These are phyloP conservation scores for Campylorhamphus procurvoides DNA, from an alignment of 2,113 vertebrate species.

Conservation along the genomic window DNA sequence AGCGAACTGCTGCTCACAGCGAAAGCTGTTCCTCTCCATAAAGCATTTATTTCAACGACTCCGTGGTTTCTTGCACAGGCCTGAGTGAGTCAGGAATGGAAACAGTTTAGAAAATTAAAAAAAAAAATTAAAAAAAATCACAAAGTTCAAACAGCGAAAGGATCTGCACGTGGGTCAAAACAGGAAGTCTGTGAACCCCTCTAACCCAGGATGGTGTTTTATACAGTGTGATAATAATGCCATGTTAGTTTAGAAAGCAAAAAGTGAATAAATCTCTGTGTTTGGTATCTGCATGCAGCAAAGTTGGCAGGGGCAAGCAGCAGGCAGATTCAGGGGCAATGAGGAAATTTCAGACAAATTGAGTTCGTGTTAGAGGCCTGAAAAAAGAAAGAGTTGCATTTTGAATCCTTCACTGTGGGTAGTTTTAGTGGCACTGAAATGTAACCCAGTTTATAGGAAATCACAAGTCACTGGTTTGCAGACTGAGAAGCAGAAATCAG, in stretches of 20 bases:
- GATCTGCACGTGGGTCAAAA: neutral
- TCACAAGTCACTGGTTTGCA: neutral
- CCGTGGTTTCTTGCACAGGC: neutral
- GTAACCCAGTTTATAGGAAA: neutral
- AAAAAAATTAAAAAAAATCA: neutral
- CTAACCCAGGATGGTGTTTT: neutral
- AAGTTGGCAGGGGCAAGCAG: fast-evolving
- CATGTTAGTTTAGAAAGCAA: neutral
- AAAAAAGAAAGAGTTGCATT: neutral
- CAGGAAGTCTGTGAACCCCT: slow-evolving; percentile 28
- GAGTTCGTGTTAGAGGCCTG: neutral
- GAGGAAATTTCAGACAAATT: neutral
- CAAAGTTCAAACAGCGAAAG: neutral
- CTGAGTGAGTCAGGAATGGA: neutral
- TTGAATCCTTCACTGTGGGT: neutral
- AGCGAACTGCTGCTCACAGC: slow-evolving; percentile 4
- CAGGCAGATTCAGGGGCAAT: neutral
- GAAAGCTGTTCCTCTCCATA: slow-evolving; percentile 4
- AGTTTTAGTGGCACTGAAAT: neutral
- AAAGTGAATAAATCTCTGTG: neutral
- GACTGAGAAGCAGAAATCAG: neutral
- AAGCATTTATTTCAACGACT: slow-evolving; percentile 5
- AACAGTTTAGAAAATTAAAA: neutral
- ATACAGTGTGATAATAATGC: neutral
- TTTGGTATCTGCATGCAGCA: neutral